A percentile compares a stretch with the other conserved stretches of the same genome.
Conservation (phyloP, 2,797 vertebrate species). For the Schizopygopsis pylzovi region DNA sequence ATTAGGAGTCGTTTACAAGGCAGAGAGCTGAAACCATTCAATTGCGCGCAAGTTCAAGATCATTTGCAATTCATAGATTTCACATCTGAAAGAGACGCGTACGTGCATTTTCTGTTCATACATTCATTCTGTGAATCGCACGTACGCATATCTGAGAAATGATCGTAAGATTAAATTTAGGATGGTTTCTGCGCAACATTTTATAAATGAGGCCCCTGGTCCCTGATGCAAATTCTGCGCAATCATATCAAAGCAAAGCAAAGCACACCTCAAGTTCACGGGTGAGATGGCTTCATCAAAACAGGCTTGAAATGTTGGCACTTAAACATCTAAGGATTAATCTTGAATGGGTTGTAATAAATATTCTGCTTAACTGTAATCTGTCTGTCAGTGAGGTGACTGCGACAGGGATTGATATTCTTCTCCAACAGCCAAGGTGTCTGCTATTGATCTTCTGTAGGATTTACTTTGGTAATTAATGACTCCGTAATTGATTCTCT, state of each 20-base stretch:
- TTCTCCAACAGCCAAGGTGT: constrained; percentile 66
- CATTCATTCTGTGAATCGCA: too few relatives aligned
- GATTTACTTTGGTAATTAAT: constrained; percentile 74
- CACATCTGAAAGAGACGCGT: too few relatives aligned
- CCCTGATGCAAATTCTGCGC: constrained; percentile 22
- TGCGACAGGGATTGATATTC: constrained; percentile 58
- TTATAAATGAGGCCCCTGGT: too few relatives aligned
- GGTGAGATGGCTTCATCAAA: constrained; percentile 33
- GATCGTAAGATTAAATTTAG: too few relatives aligned
- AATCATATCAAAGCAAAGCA: constrained; percentile 67
- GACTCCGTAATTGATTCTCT: constrained; percentile 67
- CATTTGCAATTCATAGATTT: too few relatives aligned
- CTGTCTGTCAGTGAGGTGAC: background rate
- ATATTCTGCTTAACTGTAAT: constrained; percentile 9
- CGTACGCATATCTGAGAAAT: too few relatives aligned
- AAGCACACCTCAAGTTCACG: constrained; percentile 24
- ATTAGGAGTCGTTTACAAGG: too few relatives aligned
- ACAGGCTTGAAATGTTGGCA: background rate
- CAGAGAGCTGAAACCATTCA: too few relatives aligned
- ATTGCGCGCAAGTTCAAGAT: too few relatives aligned
- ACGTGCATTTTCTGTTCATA: too few relatives aligned
- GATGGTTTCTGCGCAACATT: too few relatives aligned
- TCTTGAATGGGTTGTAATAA: background rate
- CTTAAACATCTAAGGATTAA: constrained; percentile 12
- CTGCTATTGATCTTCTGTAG: constrained; percentile 62